Percentiles rank a stretch among this genome's conserved stretches.
Evolutionary conservation across 2,888 invertebrate species (phyloP).

Genomic region (Eumerus sabulonum): DNA sequence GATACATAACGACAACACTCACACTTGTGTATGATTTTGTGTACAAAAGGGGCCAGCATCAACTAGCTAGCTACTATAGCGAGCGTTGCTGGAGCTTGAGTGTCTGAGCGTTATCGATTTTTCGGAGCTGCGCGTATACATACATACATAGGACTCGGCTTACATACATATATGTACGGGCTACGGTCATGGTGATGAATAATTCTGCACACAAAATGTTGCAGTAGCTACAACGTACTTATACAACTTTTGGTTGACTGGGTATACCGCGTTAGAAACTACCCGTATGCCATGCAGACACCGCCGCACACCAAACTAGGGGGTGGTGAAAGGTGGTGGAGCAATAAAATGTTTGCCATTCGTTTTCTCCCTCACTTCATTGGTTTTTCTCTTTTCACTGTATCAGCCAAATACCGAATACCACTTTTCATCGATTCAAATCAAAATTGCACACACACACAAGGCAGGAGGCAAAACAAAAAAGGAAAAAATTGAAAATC

Average conservation of each 20-base stretch:
- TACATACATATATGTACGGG: not conserved
- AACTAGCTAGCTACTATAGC: no score
- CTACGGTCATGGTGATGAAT: slow-evolving; percentile 43
- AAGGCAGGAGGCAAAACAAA: no score
- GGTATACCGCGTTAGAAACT: slow-evolving; percentile 36
- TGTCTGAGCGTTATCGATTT: slow-evolving; percentile 65
- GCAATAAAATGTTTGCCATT: no score
- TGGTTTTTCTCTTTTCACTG: slow-evolving; percentile 1
- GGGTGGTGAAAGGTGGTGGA: no score
- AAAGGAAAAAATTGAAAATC: no score
- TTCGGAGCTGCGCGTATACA: slow-evolving; percentile 31
- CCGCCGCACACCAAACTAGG: slow-evolving; percentile 11
- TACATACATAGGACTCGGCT: not conserved
- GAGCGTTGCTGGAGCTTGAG: not conserved
- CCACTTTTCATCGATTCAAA: not conserved
- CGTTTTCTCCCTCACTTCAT: slow-evolving; percentile 37
- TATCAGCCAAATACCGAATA: slow-evolving; percentile 10
- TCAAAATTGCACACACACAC: no score
- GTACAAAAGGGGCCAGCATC: no score
- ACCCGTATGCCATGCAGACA: slow-evolving; percentile 26
- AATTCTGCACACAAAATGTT: slow-evolving; percentile 62
- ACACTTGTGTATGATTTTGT: slow-evolving; percentile 17
- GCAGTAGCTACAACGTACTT: slow-evolving; percentile 65
- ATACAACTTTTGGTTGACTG: slow-evolving; percentile 66
- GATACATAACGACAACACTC: slow-evolving; percentile 14